A percentile compares a stretch with the other conserved stretches of the same genome.
Evolutionary conservation across 2,797 vertebrate genomes (phyloP).

Genomic region (Micrastur ruficollis): DNA sequence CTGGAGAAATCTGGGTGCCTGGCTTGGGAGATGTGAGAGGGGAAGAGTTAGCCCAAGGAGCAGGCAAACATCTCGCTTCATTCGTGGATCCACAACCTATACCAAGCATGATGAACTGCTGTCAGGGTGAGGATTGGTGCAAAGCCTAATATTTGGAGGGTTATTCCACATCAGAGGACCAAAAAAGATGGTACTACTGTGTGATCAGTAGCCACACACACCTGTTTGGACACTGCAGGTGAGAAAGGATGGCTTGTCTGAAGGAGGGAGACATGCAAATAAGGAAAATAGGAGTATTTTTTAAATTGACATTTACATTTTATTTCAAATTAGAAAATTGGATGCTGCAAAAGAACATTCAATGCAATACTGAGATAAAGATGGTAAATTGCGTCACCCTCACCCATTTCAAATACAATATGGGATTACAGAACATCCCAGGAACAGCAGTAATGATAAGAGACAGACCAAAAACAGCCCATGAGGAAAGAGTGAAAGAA

Average conservation of each 20-base stretch:
- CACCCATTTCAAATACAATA: not conserved
- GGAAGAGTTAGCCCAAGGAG: not conserved
- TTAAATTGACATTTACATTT: not conserved
- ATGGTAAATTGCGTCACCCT: not conserved
- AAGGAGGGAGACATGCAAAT: not conserved
- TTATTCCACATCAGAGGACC: not conserved
- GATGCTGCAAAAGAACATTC: not conserved
- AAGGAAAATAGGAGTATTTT: not conserved
- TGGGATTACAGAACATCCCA: not conserved
- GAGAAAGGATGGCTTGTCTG: not conserved
- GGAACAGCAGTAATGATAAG: not conserved
- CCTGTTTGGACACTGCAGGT: not conserved
- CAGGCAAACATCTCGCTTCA: not conserved
- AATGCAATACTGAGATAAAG: not conserved
- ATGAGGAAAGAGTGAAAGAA: not conserved
- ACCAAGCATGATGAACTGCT: not conserved
- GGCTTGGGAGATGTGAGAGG: not conserved
- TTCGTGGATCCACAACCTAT: not conserved
- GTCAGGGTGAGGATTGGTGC: not conserved
- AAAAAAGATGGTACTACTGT: not conserved
- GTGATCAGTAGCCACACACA: not conserved
- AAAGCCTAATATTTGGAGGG: not conserved
- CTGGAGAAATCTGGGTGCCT: not conserved
- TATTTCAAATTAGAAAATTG: not conserved
- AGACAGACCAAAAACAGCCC: not conserved